Evolutionary conservation across 2,888 invertebrate species (phyloP), one percentile per base, ranked within the genome.

Genomic region (Pharmacophagus antenor): DNA sequence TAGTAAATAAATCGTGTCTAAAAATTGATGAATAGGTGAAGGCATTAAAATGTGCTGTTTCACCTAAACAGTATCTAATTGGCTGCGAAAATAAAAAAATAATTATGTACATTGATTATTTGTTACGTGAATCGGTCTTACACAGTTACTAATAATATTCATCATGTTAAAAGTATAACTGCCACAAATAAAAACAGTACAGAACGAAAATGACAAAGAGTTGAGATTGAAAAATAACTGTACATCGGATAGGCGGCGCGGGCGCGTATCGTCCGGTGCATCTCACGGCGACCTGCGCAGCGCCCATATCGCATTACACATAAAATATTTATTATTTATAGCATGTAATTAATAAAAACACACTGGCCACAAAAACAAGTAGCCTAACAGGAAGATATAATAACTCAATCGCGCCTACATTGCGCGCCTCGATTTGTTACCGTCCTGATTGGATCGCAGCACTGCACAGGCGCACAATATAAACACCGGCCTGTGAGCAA

Each of bases 291-390:
- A 78, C 82, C 83, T 77, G 81, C 79, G 70, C 67, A 59, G 82
- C 78, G 72, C 66, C 61, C 70, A 79, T 88, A 87, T 90, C 89
- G 84, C 79, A 85, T 90, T 89, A 81, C 88, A 84, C 81, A 85
- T 89, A 88, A 88, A 89, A 88, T 88, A 89, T 88, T 80, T 88
- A 84, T 90, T 89, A 91, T 91, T 91, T 88, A 91, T 90, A 73
- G 84, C 74, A 73, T 68, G 76, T 90, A 91, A 91, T 91, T 90
- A 91, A 90, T 91, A 87, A 88, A 88, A 88, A 88, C 88, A 88
- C 82, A 83, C 83, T 80, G 84, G 83, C 81, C 71, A 87, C 82
- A 89, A 88, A 88, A 90, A 90, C 89, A 88, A 90, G 89, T 88
- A 87, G 87, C 88, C 75, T 71, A 83, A 85, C 87, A 88, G 89